Evolutionary conservation across 2,888 invertebrate species (phyloP), one percentile per base, ranked within the genome.

Genomic region (Luperina nickerlii): DNA sequence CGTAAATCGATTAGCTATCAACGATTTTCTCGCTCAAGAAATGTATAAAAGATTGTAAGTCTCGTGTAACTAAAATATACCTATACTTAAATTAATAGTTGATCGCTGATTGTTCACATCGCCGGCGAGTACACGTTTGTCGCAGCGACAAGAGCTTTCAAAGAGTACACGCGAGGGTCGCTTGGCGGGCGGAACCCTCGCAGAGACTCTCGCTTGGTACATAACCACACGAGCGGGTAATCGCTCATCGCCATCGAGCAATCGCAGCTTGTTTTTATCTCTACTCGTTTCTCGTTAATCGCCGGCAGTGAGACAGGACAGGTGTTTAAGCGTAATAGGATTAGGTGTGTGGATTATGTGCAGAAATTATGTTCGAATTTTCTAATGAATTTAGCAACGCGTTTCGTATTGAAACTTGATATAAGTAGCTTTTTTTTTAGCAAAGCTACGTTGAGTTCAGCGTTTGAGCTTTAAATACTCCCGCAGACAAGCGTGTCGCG

Each of bases 301-400:
- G 20, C 24, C 11, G 8, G 6, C 20, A 0, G 32, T 70, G 24
- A 5, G 32, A 9, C 15, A 70, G 8, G 15, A 51, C 60, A n/a
- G 60, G 13, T 60, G 60, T n/a, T 11, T 57, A n/a, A 60, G 0
- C n/a, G 60, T 60, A 60, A 60, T n/a, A n/a, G 60, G n/a, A n/a
- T n/a, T 83, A 76, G 6, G 51, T 60, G 48, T 72, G 27, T 51
- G 24, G 68, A 82, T 82, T 81, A 74, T 66, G 18, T 71, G 60
- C 60, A 67, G 71, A 38, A 68, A 68, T 79, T 86, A 72, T 63
- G 51, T 78, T 63, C 42, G 32, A 32, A 67, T 63, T 9, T 42
- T 75, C 38, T 54, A 70, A 86, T 71, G 63, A 71, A 67, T 71
- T 65, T 42, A 79, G 67, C 45, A 24, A 67, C 38, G 62, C 42